phyloP scores from a whole-genome alignment of 1,140 invertebrate genomes.

The Xylocopa sonorina region DNA sequence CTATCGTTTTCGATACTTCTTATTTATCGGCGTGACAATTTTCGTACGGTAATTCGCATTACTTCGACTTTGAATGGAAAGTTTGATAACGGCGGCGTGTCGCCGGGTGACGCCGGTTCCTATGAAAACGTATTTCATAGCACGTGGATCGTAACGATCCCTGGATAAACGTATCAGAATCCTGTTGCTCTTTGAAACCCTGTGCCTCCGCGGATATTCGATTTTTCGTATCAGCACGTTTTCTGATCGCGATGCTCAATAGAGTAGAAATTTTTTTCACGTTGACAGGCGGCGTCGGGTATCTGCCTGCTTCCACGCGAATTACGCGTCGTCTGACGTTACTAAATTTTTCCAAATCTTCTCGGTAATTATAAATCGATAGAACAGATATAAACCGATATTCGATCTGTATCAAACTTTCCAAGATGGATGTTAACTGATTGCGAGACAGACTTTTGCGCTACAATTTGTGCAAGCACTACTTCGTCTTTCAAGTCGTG shows the following conservation, averaged over 20 bases:
- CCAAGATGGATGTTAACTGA: conserved; percentile 13
- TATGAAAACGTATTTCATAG: conserved; percentile 28
- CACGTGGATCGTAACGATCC: conserved; percentile 37
- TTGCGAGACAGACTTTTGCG: background rate
- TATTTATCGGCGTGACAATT: background rate
- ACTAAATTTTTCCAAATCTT: background rate
- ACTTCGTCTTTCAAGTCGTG: too few species aligned
- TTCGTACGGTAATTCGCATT: background rate
- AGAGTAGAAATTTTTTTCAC: background rate
- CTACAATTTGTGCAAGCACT: background rate
- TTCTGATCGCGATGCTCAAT: background rate
- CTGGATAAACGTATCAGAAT: background rate
- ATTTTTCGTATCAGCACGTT: too few species aligned
- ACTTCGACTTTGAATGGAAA: conserved; percentile 27
- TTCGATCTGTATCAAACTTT: background rate
- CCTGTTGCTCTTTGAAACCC: background rate
- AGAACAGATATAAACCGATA: background rate
- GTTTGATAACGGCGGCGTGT: conserved; percentile 7
- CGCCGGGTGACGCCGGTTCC: conserved; percentile 57
- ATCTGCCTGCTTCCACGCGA: background rate
- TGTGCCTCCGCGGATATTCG: background rate
- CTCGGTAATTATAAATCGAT: background rate
- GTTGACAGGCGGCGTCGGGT: conserved; percentile 28
- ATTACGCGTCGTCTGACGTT: conserved; percentile 30
- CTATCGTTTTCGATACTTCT: too few species aligned